Evolutionary conservation across 2,113 vertebrate species (phyloP).

Genomic region (Willisornis vidua): DNA sequence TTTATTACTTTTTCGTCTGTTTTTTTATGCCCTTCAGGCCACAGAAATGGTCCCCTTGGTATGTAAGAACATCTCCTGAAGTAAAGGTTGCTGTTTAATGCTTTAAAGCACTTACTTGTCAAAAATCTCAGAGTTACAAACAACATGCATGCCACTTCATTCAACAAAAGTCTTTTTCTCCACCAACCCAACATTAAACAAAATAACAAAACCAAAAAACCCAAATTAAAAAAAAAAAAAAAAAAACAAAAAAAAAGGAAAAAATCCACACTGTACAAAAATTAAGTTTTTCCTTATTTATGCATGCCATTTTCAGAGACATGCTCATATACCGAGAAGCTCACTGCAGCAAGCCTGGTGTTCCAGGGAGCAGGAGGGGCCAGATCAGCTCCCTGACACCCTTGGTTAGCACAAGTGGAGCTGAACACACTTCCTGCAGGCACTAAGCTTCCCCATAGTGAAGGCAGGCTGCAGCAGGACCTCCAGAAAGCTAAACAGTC

Average conservation of each 20-base stretch:
- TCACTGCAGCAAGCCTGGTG: neutral
- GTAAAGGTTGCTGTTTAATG: neutral
- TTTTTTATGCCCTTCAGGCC: neutral
- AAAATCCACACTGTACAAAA: neutral
- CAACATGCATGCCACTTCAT: neutral
- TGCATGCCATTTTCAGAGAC: neutral
- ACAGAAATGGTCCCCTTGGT: neutral
- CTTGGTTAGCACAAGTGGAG: neutral
- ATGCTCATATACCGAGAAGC: accelerated
- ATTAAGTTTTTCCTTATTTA: neutral
- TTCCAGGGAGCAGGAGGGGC: neutral
- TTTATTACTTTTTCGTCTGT: neutral
- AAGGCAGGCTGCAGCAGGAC: neutral
- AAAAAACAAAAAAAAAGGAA: neutral
- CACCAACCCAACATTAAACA: neutral
- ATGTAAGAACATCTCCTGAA: neutral
- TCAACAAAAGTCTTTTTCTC: neutral
- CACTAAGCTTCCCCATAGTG: neutral
- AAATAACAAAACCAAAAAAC: neutral
- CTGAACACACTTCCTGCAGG: neutral
- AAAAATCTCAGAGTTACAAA: neutral
- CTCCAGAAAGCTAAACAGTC: neutral
- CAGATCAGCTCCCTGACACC: neutral
- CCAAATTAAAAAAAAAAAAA: neutral
- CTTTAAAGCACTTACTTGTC: neutral